phyloP scores from a whole-genome alignment of 2,797 vertebrate genomes.

The Sebastes glaucus region DNA sequence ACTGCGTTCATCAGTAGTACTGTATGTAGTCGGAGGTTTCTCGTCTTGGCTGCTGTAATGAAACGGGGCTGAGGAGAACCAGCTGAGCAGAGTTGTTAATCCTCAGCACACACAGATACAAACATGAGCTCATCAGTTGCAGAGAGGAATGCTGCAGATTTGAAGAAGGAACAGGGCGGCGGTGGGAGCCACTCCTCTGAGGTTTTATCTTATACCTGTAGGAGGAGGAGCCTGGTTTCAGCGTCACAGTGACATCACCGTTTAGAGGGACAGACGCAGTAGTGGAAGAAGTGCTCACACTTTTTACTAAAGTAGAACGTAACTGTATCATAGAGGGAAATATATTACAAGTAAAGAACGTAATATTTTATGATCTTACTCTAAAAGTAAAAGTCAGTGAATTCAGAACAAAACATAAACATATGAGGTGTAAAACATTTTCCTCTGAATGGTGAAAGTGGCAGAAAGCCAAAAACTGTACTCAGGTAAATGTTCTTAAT shows the following conservation, averaged over 20 bases:
- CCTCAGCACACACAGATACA: not conserved
- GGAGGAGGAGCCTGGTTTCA: not conserved
- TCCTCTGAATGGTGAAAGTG: not conserved
- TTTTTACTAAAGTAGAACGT: not conserved
- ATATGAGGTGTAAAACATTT: not conserved
- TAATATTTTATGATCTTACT: not conserved
- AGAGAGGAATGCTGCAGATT: conserved; percentile 20
- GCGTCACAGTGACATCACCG: conserved; percentile 28
- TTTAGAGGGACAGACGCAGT: not conserved
- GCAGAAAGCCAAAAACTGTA: not conserved
- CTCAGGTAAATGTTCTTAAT: not conserved
- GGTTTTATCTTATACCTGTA: not conserved
- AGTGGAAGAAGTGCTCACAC: not conserved
- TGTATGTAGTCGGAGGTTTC: no score
- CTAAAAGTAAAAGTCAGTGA: not conserved
- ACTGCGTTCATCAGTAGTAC: no score
- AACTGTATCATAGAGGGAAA: not conserved
- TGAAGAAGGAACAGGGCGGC: not conserved
- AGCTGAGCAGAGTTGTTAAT: not conserved
- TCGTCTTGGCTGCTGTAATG: not conserved
- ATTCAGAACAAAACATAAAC: not conserved
- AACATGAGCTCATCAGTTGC: not conserved
- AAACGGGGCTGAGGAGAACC: not conserved
- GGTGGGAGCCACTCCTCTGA: not conserved
- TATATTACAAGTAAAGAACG: not conserved